Base-by-base conservation (phyloP, 2,888 invertebrate species). In the Chloromyia formosa region DNA sequence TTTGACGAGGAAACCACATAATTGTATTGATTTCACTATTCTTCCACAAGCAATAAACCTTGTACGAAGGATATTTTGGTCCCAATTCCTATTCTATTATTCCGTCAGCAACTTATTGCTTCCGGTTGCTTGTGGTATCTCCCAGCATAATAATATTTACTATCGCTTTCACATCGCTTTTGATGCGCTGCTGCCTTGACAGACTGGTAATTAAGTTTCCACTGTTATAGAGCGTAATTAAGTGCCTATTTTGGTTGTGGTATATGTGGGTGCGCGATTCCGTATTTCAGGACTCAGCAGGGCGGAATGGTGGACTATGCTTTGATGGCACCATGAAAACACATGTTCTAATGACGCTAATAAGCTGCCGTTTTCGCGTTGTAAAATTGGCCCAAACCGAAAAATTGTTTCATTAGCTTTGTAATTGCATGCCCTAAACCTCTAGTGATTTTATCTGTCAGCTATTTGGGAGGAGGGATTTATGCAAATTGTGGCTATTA, bases 401-500 rank as follows among this genome's bases (percentile, higher is more conserved):
- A 49, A 49, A 49, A 49, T 49, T n/a, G 49, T 49, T 49, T 49
- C 49, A 49, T 49, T 49, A 49, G 49, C 49, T 49, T n/a, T 49
- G 10, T 49, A 49, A 49, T 45, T 76, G 35, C 1, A 35, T 10
- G 42, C 74, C 7, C 23, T 80, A 78, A 20, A 75, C 27, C 81
- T 20, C 75, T 83, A 23, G 77, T 79, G 20, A 56, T 56, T 56
- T 18, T 4, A 73, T 83, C 1, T 83, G 54, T 77, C 68, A 74
- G 7, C 80, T 81, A 1, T 42, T 62, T n/a, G n/a, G 58, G 22
- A 78, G 79, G 68, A 80, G 80, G 1, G 69, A 81, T 64, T 81
- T 81, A 74, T 80, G 78, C 27, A 81, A 82, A 80, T 76, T 75
- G 81, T 80, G n/a, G 77, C 79, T 12, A 77, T 81, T 12, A 66